Base-by-base conservation (phyloP, 2,113 vertebrate genomes). In the Panthera leo region DNA sequence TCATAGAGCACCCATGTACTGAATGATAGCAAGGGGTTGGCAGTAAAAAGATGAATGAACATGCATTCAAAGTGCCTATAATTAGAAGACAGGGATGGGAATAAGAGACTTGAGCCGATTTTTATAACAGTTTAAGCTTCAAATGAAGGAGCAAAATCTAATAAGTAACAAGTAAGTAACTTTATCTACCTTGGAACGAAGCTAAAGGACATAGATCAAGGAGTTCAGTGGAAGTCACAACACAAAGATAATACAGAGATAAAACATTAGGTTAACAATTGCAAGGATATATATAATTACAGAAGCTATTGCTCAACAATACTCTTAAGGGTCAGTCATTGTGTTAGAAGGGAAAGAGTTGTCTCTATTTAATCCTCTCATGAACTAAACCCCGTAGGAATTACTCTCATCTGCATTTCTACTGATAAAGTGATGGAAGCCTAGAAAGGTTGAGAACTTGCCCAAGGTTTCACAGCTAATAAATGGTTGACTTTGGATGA, bases 31-130 rank as follows among this genome's bases (percentile, higher is more conserved):
- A 89, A 92, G 55, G 51, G 27, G 2, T 29, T 85, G 16, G 36
- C 25, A 79, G n/a, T 48, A 65, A 92, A 95, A 92, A 96, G 58
- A 94, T 92, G 36, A 95, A 92, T 87, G 21, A 95, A 90, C 34
- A 84, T 93, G 31, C 8, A 84, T 75, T 65, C 75, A 85, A 76
- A 31, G 13, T 85, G 51, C 27, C 61, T 92, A 18, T 80, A 89
- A 76, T 75, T 96, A 94, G 61, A 94, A 91, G 23, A 39, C 9
- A 75, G 21, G 7, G 7, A 25, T 91, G 42, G n/a, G 34, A 75
- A 91, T 48, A 94, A 94, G 88, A 92, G 48, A 82, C 53, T 31
- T 78, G 34, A 92, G 70, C 12, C 79, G 55, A 82, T 67, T 93
- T 94, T 90, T 79, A 89, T 21, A 85, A 31, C 29, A 65, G 58